Evolutionary conservation across 2,113 vertebrate genomes (phyloP).

Genomic region (Elanus axillaris): DNA sequence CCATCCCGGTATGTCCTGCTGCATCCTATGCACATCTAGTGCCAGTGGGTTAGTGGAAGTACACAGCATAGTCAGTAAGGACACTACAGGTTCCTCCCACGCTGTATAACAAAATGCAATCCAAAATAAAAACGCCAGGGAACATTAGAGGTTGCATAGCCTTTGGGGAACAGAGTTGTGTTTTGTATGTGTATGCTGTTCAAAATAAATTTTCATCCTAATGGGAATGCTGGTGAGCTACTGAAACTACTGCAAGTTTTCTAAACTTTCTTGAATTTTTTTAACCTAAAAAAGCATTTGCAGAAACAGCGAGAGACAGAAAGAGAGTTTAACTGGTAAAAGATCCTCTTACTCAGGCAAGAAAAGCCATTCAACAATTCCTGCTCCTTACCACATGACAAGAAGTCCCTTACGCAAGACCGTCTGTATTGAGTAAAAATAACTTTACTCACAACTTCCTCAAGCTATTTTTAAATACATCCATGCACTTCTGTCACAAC

Average conservation of each 20-base stretch:
- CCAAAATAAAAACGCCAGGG: background rate
- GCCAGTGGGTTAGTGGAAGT: background rate
- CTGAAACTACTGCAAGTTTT: background rate
- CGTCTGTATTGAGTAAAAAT: constrained; percentile 26
- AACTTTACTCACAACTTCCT: constrained; percentile 44
- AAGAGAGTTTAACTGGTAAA: background rate
- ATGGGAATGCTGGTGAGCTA: background rate
- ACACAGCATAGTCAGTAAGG: background rate
- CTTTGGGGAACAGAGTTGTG: background rate
- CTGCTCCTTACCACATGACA: constrained; percentile 1
- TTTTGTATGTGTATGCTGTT: background rate
- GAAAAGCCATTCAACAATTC: constrained; percentile 12
- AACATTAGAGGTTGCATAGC: background rate
- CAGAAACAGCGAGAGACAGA: background rate
- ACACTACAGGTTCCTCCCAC: rapidly evolving
- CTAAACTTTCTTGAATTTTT: background rate
- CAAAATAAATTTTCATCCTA: background rate
- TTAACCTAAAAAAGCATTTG: background rate
- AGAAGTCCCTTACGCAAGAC: constrained; percentile 1
- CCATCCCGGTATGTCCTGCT: background rate
- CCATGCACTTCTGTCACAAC: background rate
- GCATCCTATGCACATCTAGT: background rate
- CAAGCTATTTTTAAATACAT: constrained; percentile 38
- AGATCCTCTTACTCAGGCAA: background rate
- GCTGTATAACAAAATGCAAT: background rate